Percentiles rank a stretch among this genome's conserved stretches.
phyloP scores from a whole-genome alignment of 2,113 vertebrate species.

The Calidris pugnax region DNA sequence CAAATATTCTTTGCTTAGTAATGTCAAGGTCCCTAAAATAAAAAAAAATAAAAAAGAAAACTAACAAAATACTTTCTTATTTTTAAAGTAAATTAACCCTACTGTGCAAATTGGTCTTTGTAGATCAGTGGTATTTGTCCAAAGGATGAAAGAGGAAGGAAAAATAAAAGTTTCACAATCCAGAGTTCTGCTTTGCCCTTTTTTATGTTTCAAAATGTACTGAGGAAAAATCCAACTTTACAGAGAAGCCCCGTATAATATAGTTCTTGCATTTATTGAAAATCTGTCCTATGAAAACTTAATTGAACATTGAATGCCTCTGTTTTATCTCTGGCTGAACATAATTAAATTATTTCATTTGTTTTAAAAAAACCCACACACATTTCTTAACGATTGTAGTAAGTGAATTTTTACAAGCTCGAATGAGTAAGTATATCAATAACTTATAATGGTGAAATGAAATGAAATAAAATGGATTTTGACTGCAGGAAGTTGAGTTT shows the following conservation, averaged over 20 bases:
- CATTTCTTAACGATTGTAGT: neutral
- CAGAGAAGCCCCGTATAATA: neutral
- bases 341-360: neutral
- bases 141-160: neutral
- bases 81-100: neutral
- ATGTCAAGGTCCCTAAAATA: neutral
- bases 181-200: neutral
- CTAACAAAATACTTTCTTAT: neutral
- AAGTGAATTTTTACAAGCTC: neutral
- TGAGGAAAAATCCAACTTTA: neutral
- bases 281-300: neutral
- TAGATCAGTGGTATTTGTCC: neutral
- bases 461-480: neutral
- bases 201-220: neutral
- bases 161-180: neutral
- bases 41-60: neutral
- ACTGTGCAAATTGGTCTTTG: neutral
- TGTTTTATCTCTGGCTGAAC: neutral
- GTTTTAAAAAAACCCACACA: neutral
- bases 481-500: neutral
- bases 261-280: neutral
- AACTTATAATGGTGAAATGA: neutral
- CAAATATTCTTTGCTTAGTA: slow-evolving; percentile 14
- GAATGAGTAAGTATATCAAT: rapidly evolving
- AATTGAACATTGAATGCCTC: neutral